Percentiles rank a stretch among this genome's conserved stretches.
phyloP scores from a whole-genome alignment of 1,140 invertebrate species.

The Bombus pyrosoma region DNA sequence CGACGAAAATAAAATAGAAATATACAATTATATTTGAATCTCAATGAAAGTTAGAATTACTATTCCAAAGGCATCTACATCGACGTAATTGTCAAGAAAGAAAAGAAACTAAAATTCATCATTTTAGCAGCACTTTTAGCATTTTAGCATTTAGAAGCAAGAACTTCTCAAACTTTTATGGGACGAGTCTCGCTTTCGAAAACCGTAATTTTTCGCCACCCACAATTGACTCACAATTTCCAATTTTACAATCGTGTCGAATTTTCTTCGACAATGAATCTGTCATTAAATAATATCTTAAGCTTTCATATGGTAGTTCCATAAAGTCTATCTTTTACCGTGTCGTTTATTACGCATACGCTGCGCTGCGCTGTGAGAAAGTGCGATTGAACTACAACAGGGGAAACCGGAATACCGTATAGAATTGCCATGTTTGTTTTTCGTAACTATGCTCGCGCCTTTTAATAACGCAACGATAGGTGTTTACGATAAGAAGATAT shows the following conservation, averaged over 20 bases:
- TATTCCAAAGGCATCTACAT: too few relatives aligned
- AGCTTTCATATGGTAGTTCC: background rate
- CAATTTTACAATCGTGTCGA: background rate
- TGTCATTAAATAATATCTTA: background rate
- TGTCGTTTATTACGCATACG: background rate
- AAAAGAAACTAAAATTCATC: too few relatives aligned
- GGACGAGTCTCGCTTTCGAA: too few relatives aligned
- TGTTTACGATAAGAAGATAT: background rate
- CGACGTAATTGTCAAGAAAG: too few relatives aligned
- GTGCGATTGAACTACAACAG: background rate
- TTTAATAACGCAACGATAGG: slow-evolving; percentile 5
- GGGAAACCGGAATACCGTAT: slow-evolving; percentile 1
- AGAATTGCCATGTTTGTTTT: background rate
- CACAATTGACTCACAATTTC: background rate
- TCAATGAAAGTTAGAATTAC: too few relatives aligned
- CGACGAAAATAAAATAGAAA: too few relatives aligned
- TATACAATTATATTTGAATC: too few relatives aligned
- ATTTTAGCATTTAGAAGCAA: too few relatives aligned
- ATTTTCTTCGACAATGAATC: background rate
- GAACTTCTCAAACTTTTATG: too few relatives aligned
- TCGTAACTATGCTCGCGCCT: background rate
- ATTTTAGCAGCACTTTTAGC: too few relatives aligned
- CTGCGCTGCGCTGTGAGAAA: background rate
- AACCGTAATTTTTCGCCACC: too few relatives aligned
- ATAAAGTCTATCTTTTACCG: background rate